Evolutionary conservation across 2,888 invertebrate species (phyloP), one percentile per base, ranked within the genome.

Genomic region (Lysandra coridon): DNA sequence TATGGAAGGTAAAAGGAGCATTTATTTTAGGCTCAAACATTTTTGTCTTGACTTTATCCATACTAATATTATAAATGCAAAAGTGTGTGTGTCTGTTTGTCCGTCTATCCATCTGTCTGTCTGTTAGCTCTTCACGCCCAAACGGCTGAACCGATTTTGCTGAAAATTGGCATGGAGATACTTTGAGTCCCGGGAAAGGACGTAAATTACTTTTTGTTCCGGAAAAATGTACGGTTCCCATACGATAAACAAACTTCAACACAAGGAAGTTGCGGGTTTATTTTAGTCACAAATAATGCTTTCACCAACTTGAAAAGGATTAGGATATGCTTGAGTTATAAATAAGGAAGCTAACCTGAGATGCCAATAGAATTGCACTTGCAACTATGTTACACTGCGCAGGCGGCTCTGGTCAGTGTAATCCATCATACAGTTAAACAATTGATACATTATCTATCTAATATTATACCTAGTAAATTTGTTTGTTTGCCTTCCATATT

Each of bases 311-410:
- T 57, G 57, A 57, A 57, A 57, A 57, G 57, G 57, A 57, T 57
- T 57, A 57, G 57, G 17, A 62, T 10, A 49, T 23, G 2, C 62
- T 80, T 79, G n/a, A 37, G 33, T 33, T 69, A 69, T 69, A 69
- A 69, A 69, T 69, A 69, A 69, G 69, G 30, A 69, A 69, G 33
- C 33, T 17, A 64, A 64, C 5, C 33, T 37, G 69, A 69, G 69
- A 69, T 69, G 23, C 69, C 69, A 69, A 37, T 69, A 69, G 69
- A 69, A 69, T 17, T 33, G 69, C 69, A 69, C 33, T 33, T 14
- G 69, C 33, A 69, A 37, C 69, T 69, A 69, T 69, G 33, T 69
- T 14, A 69, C 69, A 69, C 37, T 69, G 37, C 12, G 33, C 69
- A 69, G 69, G 69, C 33, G 14, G 69, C 5, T 69, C 69, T 69